phyloP scores from a whole-genome alignment of 1,140 invertebrate species.

The Diprion similis region DNA sequence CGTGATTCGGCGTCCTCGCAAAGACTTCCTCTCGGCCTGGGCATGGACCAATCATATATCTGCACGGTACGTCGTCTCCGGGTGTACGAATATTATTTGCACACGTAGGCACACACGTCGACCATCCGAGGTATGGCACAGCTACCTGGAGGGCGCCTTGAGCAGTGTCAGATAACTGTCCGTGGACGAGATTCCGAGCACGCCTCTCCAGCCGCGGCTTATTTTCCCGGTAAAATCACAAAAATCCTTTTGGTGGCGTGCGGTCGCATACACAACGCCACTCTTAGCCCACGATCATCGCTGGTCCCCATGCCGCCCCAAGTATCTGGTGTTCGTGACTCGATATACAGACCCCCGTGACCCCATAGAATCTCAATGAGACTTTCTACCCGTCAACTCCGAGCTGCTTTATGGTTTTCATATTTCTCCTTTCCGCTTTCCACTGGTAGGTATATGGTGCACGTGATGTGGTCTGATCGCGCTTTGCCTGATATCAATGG shows the following conservation, averaged over 20 bases:
- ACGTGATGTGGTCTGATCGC: too few species aligned
- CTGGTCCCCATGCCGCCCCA: background rate
- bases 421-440: too few species aligned
- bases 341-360: background rate
- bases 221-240: constrained; percentile 16
- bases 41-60: too few species aligned
- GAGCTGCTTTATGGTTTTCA: too few species aligned
- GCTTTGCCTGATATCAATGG: too few species aligned
- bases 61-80: too few species aligned
- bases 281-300: constrained; percentile 2
- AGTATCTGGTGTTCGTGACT: background rate
- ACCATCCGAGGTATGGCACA: background rate
- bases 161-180: background rate
- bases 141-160: background rate
- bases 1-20: too few species aligned
- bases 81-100: constrained; percentile 1
- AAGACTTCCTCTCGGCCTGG: too few species aligned
- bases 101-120: background rate
- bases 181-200: constrained; percentile 8
- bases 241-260: constrained; percentile 17
- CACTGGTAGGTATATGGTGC: too few species aligned
- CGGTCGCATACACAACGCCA: constrained; percentile 16
- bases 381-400: too few species aligned
- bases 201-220: constrained; percentile 9
- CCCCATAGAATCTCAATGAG: background rate